Percentiles rank a stretch among this genome's conserved stretches.
Evolutionary conservation across 2,888 invertebrate genomes (phyloP).

Genomic region (Himalopsyche kuldschensis): DNA sequence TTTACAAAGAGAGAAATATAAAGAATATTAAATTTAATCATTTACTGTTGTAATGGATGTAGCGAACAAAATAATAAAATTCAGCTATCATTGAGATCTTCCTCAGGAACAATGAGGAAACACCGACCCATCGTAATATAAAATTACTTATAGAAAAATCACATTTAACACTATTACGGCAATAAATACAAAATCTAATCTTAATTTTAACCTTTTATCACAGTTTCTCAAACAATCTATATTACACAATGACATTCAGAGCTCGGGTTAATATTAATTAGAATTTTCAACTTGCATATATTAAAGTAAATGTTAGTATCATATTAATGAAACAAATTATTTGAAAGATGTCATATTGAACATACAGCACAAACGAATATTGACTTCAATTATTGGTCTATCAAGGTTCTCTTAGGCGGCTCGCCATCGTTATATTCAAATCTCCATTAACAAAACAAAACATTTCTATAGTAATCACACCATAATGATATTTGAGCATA

Average conservation of each 20-base stretch:
- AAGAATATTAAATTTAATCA: not conserved
- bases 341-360: no score
- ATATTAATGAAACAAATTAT: no score
- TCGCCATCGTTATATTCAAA: not conserved
- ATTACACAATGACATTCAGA: not conserved
- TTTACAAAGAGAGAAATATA: not conserved
- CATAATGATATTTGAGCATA: constrained; percentile 37
- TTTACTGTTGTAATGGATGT: not conserved
- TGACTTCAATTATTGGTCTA: no score
- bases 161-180: not conserved
- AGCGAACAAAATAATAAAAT: not conserved
- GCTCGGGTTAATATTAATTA: not conserved
- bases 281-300: no score
- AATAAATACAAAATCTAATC: not conserved
- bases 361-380: no score
- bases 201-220: not conserved
- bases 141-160: not conserved
- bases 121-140: not conserved
- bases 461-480: not conserved
- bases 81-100: not conserved
- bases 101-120: not conserved
- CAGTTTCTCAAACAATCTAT: not conserved
- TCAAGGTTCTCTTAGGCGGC: not conserved
- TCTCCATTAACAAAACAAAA: not conserved
- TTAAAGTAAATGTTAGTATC: no score